Conservation (phyloP, 30 jellyfish, hydroid and myxozoan species). For the Calvadosia cruxmelitensis region DNA sequence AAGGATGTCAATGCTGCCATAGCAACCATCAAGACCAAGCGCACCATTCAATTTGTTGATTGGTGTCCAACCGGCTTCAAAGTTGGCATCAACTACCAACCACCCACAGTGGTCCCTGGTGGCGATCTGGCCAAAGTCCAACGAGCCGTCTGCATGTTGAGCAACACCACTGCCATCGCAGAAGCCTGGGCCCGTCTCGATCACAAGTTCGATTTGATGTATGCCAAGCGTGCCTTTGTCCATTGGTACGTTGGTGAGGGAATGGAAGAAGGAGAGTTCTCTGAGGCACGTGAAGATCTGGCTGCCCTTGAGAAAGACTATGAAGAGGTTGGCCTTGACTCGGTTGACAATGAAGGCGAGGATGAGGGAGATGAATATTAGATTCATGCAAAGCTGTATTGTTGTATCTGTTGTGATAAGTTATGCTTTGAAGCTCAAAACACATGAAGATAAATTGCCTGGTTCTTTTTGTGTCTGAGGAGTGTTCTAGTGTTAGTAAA, state of each 20-base stretch:
- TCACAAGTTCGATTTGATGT: too few relatives aligned
- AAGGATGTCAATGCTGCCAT: conserved; percentile 17
- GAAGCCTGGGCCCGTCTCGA: conserved; percentile 35
- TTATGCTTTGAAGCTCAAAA: too few relatives aligned
- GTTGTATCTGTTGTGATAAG: too few relatives aligned
- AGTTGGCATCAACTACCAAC: too few relatives aligned
- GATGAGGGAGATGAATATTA: conserved; percentile 10
- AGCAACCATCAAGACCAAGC: conserved; percentile 15
- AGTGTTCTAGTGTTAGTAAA: too few relatives aligned
- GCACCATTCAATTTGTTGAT: too few relatives aligned
- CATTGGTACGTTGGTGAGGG: conserved; percentile 33
- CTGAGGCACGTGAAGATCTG: conserved; percentile 25
- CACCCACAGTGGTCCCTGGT: conserved; percentile 22
- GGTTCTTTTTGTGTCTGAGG: too few relatives aligned
- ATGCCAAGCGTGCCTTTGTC: too few relatives aligned
- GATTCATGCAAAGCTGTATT: too few relatives aligned
- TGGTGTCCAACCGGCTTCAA: too few relatives aligned
- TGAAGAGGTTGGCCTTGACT: conserved; percentile 21
- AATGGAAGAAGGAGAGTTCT: conserved; percentile 25
- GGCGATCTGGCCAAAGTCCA: conserved; percentile 13
- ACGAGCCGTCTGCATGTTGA: conserved; percentile 22
- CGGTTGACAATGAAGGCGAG: neutral
- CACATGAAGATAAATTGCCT: too few relatives aligned
- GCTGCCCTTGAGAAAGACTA: too few relatives aligned
- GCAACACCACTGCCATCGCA: conserved; percentile 25